Conservation (phyloP, 2,888 invertebrate species). For the Orthosia incerta region DNA sequence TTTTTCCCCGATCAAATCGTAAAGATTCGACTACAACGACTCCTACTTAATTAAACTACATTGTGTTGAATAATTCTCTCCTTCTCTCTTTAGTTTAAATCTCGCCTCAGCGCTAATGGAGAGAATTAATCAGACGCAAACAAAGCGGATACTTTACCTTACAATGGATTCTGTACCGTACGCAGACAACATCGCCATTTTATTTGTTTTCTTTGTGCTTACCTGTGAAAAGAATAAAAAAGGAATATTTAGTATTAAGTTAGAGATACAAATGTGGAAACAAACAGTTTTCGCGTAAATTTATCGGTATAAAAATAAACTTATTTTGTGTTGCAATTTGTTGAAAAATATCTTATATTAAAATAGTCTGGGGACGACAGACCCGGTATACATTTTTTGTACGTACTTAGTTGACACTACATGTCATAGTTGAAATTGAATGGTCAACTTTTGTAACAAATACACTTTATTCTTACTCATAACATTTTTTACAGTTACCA, state of each 20-base stretch:
- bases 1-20: not conserved
- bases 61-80: conserved; percentile 1
- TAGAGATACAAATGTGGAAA: not conserved
- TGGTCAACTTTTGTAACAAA: too few species aligned
- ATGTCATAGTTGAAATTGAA: too few species aligned
- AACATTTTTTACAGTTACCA: not conserved
- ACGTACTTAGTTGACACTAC: too few species aligned
- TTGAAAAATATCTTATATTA: not conserved
- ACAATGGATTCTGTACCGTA: conserved; percentile 2
- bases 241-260: conserved; percentile 23
- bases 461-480: too few species aligned
- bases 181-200: conserved; percentile 25
- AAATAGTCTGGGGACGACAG: too few species aligned
- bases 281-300: not conserved
- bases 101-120: conserved; percentile 15
- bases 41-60: conserved; percentile 3
- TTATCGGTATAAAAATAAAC: not conserved
- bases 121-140: conserved; percentile 35
- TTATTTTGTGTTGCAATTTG: not conserved
- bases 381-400: too few species aligned
- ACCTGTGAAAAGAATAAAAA: conserved; percentile 74
- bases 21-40: not conserved
- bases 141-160: conserved; percentile 59
- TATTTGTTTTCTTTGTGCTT: conserved; percentile 66
- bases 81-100: conserved; percentile 3